Evolutionary conservation across 2,888 invertebrate genomes (phyloP), one percentile per base, ranked within the genome.

Genomic region (Parapristionchus giblindavisi): DNA sequence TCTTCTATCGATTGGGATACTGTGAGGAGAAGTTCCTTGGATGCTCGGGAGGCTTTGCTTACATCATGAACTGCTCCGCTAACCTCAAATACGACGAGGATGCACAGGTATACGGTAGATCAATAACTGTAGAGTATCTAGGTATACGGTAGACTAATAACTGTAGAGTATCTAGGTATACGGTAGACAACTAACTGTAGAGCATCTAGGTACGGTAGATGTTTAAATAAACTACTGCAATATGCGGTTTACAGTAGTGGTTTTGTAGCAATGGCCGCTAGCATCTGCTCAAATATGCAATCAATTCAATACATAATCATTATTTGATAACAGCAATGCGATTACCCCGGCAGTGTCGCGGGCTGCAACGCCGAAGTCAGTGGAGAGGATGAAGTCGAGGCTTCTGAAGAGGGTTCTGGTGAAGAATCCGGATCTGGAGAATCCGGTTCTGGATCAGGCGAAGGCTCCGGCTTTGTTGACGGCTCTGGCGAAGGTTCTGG

Each of bases 401-500:
- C 24, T 6, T 34, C 32, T 17, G 43, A 43, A 43, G 43, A 43
- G 43, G 17, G 43, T 43, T 54, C 54, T 6, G 54, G 54, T 14
- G 54, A 54, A 54, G 63, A 63, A 29, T 38, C 38, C 27, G 38
- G 63, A 4, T 63, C 63, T 24, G 63, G 63, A 27, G 63, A 60
- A 34, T 43, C 52, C 14, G 43, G 66, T 27, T n/a, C 6, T 11
- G 68, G 32, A 21, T 14, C 14, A 5, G 60, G 29, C 2, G 48
- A 66, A 14, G 65, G 48, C n/a, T 27, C 24, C 27, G 27, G 29
- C 43, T 8, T n/a, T 24, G 54, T 54, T 24, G 32, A 17, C 29
- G 65, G 65, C 3, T 65, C 65, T 32, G 65, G 65, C 27, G 60
- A 60, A 24, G 60, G 60, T n/a, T 61, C 60, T 17, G 60, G 60